Percentiles rank a stretch among this genome's conserved stretches.
Conservation (phyloP, 2,797 vertebrate genomes). For the Ctenochaetus hawaiiensis region DNA sequence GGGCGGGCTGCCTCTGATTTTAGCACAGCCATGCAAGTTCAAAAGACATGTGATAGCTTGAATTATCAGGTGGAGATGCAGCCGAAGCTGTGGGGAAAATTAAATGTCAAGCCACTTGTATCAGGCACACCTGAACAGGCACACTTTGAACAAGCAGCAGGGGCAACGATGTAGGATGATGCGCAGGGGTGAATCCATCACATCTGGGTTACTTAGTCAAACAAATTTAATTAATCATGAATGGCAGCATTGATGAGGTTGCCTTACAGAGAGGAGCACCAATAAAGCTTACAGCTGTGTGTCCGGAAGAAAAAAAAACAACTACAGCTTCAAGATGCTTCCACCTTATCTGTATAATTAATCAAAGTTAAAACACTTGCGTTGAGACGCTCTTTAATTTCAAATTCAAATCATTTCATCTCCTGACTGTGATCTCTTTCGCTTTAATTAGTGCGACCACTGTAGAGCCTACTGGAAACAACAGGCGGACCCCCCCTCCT, state of each 20-base stretch:
- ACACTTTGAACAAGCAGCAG: slow-evolving; percentile 24
- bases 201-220: slow-evolving; percentile 25
- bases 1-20: slow-evolving; percentile 31
- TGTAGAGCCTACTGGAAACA: slow-evolving; percentile 45
- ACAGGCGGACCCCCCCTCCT: slow-evolving; percentile 22
- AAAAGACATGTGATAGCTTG: slow-evolving; percentile 35
- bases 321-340: slow-evolving; percentile 13
- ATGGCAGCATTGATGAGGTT: slow-evolving; percentile 8
- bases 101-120: slow-evolving; percentile 54
- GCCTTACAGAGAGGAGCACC: background rate
- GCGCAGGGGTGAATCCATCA: slow-evolving; percentile 26
- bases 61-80: slow-evolving; percentile 26
- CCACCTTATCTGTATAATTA: slow-evolving; percentile 5
- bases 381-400: slow-evolving; percentile 28
- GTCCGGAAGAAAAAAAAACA: background rate
- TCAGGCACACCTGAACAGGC: slow-evolving; percentile 11
- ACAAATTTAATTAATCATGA: slow-evolving; percentile 16
- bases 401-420: slow-evolving; percentile 46
- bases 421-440: slow-evolving; percentile 53
- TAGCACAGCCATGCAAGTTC: slow-evolving; percentile 38
- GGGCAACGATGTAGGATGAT: slow-evolving; percentile 9
- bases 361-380: slow-evolving; percentile 59
- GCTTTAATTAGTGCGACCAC: slow-evolving; percentile 62
- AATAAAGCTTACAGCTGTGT: background rate
- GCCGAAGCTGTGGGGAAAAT: slow-evolving; percentile 20